A percentile compares a stretch with the other conserved stretches of the same genome.
Evolutionary conservation across 1,140 invertebrate species (phyloP).

Genomic region (Anoplolepis gracilipes): DNA sequence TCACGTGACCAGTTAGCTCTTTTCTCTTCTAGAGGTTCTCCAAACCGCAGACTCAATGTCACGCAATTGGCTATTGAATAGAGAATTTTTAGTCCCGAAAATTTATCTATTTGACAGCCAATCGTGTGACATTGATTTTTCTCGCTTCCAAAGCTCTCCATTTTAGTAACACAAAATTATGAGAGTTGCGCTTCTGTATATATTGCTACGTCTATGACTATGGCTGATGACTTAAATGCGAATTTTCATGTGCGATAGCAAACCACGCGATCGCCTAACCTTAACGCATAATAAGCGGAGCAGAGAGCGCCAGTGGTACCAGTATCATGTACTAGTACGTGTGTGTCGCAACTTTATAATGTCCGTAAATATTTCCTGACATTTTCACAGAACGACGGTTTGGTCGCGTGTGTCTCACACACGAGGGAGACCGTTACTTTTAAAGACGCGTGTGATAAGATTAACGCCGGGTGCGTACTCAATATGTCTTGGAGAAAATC

Average conservation of each 20-base stretch:
- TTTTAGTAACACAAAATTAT: too few species aligned
- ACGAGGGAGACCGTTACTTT: slow-evolving; percentile 24
- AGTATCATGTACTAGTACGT: neutral
- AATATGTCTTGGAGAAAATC: neutral
- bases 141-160: too few species aligned
- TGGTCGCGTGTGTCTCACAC: neutral
- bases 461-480: too few species aligned
- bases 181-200: too few species aligned
- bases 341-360: slow-evolving; percentile 50
- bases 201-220: too few species aligned
- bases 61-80: too few species aligned
- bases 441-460: neutral
- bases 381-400: neutral
- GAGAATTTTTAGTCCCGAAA: too few species aligned
- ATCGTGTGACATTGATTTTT: too few species aligned
- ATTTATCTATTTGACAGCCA: too few species aligned
- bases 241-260: slow-evolving; percentile 8
- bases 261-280: slow-evolving; percentile 38
- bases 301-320: slow-evolving; percentile 63
- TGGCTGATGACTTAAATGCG: neutral
- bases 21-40: too few species aligned
- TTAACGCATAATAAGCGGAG: slow-evolving; percentile 1
- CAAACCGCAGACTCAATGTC: too few species aligned
- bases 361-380: slow-evolving; percentile 64
- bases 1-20: too few species aligned